A percentile compares a stretch with the other conserved stretches of the same genome.
These are phyloP conservation scores for Torymus aiolomorphi DNA, from an alignment of 2,888 invertebrate species.

Conservation along the genomic window DNA sequence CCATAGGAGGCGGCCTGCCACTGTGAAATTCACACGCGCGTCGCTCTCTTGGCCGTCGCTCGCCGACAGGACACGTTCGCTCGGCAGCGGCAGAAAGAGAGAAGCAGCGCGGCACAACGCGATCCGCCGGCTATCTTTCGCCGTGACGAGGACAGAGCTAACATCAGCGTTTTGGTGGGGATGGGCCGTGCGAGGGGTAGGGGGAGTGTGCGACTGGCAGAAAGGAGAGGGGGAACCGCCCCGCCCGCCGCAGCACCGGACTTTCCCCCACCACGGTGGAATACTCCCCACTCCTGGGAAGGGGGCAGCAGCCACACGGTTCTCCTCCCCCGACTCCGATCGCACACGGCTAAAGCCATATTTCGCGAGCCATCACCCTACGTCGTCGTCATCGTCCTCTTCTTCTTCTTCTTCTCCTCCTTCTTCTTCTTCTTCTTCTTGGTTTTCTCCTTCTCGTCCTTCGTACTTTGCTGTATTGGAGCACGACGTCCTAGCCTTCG, in stretches of 20 bases:
- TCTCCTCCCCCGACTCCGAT: constrained; percentile 70
- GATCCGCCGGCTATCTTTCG: constrained; percentile 44
- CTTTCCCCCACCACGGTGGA: constrained; percentile 43
- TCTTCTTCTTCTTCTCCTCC: constrained; percentile 58
- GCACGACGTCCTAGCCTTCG: constrained; percentile 65
- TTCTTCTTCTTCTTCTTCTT: constrained; percentile 59
- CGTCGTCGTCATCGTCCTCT: constrained; percentile 57
- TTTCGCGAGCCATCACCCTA: constrained; percentile 60
- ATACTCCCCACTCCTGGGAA: constrained; percentile 72
- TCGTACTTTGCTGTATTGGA: constrained; percentile 66
- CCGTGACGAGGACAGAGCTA: constrained; percentile 28
- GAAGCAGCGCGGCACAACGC: constrained; percentile 5
- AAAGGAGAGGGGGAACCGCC: constrained; percentile 16
- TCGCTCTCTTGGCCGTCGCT: constrained; percentile 36
- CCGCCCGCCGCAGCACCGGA: constrained; percentile 5
- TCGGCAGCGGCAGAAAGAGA: constrained; percentile 22
- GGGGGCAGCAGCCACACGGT: constrained; percentile 77
- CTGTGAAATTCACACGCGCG: constrained; percentile 48
- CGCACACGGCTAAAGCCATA: constrained; percentile 61
- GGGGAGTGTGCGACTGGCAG: constrained; percentile 69
- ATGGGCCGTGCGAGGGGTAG: background rate
- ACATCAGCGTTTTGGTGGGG: background rate
- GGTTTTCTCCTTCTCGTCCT: constrained; percentile 64
- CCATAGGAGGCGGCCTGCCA: constrained; percentile 33
- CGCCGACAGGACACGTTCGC: constrained; percentile 24